Conservation (phyloP, 2,113 vertebrate genomes). For the Otocyon megalotis region DNA sequence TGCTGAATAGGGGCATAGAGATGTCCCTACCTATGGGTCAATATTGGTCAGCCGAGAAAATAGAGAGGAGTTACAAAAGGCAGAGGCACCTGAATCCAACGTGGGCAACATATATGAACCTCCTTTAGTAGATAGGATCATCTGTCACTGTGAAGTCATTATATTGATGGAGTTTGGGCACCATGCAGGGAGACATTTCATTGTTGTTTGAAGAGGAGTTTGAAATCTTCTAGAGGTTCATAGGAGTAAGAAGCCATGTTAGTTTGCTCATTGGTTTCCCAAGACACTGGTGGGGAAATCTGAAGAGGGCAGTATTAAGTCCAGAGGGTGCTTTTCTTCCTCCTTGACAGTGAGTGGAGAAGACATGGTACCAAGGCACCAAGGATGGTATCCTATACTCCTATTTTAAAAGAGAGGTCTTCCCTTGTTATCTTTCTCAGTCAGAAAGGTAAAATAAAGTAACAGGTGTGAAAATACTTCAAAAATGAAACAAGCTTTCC, state of each 20-base stretch:
- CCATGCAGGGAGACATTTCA: background rate
- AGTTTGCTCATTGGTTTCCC: background rate
- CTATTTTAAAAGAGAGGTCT: background rate
- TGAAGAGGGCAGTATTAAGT: background rate
- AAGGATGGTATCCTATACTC: background rate
- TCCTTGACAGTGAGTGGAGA: background rate
- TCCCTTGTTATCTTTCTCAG: background rate
- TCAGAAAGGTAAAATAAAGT: background rate
- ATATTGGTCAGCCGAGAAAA: background rate
- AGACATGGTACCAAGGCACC: background rate
- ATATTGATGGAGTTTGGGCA: background rate
- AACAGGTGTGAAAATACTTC: constrained; percentile 30
- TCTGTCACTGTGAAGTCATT: background rate
- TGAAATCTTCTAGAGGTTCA: background rate
- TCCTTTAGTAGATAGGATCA: background rate
- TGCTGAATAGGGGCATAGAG: background rate
- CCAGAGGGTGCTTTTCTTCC: background rate
- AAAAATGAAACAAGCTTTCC: constrained; percentile 29
- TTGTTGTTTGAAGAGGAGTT: background rate
- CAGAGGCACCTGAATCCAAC: background rate
- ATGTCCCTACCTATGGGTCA: background rate
- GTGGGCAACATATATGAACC: background rate
- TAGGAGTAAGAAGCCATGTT: background rate
- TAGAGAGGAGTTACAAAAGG: background rate
- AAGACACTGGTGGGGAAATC: background rate